Evolutionary conservation across 23 tunicate genomes (phyloP).

Genomic region (Oikopleura vanhoeffeni): DNA sequence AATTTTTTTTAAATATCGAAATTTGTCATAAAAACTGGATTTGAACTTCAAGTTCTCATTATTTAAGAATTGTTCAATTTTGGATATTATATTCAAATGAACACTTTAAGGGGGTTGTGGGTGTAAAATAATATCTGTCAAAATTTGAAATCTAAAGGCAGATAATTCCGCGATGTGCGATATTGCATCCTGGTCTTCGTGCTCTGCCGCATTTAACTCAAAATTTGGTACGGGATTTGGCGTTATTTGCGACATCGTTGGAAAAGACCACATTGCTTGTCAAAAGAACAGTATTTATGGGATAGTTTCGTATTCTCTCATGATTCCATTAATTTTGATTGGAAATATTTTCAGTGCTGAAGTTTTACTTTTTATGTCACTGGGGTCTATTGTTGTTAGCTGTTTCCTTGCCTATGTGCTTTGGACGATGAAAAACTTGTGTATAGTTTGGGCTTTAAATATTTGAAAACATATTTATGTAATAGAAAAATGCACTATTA

Average conservation of each 20-base stretch:
- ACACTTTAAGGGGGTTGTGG: no score
- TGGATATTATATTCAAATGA: no score
- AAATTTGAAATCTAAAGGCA: no score
- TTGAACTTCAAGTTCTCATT: no score
- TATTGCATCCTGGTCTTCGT: not conserved
- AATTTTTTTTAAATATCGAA: no score
- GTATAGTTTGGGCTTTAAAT: no score
- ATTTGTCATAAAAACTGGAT: no score
- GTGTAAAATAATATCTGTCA: no score
- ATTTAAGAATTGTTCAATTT: no score
- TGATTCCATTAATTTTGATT: not conserved
- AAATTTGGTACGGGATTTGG: not conserved
- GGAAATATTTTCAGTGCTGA: not conserved
- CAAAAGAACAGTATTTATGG: constrained; percentile 2
- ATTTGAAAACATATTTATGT: no score
- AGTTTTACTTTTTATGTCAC: not conserved
- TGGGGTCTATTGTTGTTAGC: not conserved
- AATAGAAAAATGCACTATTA: no score
- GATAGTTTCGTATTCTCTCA: not conserved
- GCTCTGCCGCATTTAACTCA: constrained; percentile 2
- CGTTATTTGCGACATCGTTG: not conserved
- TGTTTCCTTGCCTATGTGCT: constrained; percentile 7
- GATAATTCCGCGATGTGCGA: not conserved
- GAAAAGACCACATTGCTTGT: not conserved
- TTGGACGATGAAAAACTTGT: not conserved